Percentiles rank a stretch among this genome's conserved stretches.
Evolutionary conservation across 1,140 invertebrate genomes (phyloP).

Genomic region (Leguminivora glycinivorella): DNA sequence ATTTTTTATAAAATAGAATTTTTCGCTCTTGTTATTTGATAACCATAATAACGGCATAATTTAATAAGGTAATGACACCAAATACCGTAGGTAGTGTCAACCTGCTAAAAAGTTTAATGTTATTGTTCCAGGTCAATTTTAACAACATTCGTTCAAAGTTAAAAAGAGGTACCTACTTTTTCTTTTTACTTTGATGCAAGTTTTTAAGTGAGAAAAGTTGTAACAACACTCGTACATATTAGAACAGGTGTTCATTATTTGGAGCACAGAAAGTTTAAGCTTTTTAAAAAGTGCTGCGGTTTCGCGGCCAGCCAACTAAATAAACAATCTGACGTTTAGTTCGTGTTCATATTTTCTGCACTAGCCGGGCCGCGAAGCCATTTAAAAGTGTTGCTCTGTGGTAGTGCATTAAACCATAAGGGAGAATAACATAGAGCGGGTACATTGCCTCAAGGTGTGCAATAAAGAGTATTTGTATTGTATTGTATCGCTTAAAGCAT

Average conservation of each 20-base stretch:
- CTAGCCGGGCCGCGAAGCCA: neutral
- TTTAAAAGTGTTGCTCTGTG: neutral
- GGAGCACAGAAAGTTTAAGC: constrained; percentile 6
- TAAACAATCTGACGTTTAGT: neutral
- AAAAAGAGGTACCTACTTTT: neutral
- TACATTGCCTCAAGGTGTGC: too few species aligned
- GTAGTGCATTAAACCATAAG: neutral
- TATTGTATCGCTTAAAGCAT: too few species aligned
- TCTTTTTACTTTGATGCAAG: constrained; percentile 9
- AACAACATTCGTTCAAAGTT: neutral
- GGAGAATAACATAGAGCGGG: too few species aligned
- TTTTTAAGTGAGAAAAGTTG: constrained; percentile 15
- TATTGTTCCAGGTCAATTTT: neutral
- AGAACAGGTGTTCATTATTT: constrained; percentile 17
- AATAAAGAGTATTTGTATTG: too few species aligned
- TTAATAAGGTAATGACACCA: too few species aligned
- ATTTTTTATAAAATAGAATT: too few species aligned
- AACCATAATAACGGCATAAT: too few species aligned
- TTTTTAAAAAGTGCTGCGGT: constrained; percentile 10
- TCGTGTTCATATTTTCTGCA: constrained; percentile 1
- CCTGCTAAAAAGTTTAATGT: neutral
- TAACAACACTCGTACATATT: constrained; percentile 7
- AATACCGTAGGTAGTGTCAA: too few species aligned
- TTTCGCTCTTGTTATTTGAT: too few species aligned
- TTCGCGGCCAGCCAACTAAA: constrained; percentile 8